phyloP scores from a whole-genome alignment of 2,113 vertebrate species.

The Lontra canadensis region DNA sequence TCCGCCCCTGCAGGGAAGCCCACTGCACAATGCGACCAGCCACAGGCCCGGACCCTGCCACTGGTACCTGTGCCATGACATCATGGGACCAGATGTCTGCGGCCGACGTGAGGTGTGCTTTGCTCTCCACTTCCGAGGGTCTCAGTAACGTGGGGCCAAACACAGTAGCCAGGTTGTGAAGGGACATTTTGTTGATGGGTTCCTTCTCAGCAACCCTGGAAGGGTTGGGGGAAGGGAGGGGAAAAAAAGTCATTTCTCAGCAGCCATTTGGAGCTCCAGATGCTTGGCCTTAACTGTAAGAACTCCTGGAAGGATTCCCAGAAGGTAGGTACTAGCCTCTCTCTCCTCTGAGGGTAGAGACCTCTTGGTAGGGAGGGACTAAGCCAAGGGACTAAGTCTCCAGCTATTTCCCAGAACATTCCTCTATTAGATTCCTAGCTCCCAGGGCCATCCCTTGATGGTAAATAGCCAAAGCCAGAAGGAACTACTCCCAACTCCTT shows the following conservation, averaged over 20 bases:
- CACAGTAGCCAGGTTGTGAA: slow-evolving; percentile 98
- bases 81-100: slow-evolving; percentile 99
- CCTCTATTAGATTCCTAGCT: neutral
- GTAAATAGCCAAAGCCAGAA: neutral
- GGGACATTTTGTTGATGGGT: slow-evolving; percentile 99
- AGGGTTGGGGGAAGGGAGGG: neutral
- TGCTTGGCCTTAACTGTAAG: neutral
- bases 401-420: neutral
- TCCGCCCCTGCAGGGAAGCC: too few species aligned
- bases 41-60: fast-evolving
- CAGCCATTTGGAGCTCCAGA: neutral
- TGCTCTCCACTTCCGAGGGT: slow-evolving; percentile 95
- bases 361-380: neutral
- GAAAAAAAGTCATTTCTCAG: neutral
- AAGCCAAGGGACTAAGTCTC: neutral
- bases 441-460: neutral
- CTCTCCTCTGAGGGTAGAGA: neutral
- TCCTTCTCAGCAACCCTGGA: slow-evolving; percentile 98
- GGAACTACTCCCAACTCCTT: neutral
- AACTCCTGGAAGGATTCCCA: neutral
- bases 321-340: neutral
- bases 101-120: slow-evolving; percentile 93
- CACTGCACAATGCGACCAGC: neutral
- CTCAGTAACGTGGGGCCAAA: slow-evolving; percentile 97
- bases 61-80: slow-evolving; percentile 97